Conservation (phyloP, 1,140 invertebrate genomes). For the Colletes latitarsis region DNA sequence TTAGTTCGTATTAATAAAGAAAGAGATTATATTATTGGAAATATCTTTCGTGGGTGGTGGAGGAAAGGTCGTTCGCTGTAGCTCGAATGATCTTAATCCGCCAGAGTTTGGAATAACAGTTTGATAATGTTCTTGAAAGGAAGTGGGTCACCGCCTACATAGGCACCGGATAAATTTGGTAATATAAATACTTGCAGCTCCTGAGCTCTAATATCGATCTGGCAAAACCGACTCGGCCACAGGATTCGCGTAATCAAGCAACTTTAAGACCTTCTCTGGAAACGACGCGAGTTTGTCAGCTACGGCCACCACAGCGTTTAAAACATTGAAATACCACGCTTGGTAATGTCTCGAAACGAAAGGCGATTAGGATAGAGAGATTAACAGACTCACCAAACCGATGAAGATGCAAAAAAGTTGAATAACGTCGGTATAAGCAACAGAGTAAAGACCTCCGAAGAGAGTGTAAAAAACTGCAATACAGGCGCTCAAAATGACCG, state of each 20-base stretch:
- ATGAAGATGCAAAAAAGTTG: constrained; percentile 99
- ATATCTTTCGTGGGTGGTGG: no score
- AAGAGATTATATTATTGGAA: no score
- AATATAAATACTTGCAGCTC: constrained; percentile 47
- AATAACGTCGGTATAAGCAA: constrained; percentile 99
- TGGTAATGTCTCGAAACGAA: no score
- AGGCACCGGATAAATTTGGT: constrained; percentile 46
- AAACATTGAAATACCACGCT: no score
- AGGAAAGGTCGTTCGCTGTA: not conserved
- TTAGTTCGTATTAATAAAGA: no score
- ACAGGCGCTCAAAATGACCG: constrained; percentile 96
- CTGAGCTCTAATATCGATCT: constrained; percentile 44
- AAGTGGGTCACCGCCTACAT: constrained; percentile 50
- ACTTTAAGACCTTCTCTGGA: no score
- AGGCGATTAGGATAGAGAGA: constrained; percentile 17
- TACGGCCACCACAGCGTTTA: no score
- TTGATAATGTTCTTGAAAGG: constrained; percentile 34
- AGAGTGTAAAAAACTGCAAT: constrained; percentile 99
- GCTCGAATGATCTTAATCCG: not conserved
- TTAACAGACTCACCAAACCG: constrained; percentile 87
- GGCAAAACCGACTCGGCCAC: not conserved
- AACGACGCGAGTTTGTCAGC: no score
- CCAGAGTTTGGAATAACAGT: constrained; percentile 15
- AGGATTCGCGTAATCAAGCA: not conserved
- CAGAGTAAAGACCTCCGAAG: constrained; percentile 98